Conservation (phyloP, 1,140 invertebrate genomes). For the Rhopalosiphum maidis region DNA sequence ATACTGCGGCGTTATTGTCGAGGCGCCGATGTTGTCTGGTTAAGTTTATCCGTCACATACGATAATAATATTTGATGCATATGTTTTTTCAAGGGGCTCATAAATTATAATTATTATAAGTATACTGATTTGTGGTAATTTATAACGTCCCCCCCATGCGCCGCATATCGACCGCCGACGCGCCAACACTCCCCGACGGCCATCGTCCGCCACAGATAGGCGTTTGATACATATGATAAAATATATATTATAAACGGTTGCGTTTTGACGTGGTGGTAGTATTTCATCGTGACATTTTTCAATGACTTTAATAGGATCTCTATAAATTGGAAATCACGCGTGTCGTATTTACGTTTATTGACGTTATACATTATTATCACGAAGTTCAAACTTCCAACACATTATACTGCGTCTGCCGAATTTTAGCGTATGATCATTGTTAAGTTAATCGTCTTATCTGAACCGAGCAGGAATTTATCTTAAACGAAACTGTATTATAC, state of each 20-base stretch:
- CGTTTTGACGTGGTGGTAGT: neutral
- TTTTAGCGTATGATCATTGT: neutral
- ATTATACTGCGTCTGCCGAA: neutral
- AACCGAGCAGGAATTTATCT: neutral
- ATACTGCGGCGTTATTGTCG: slow-evolving; percentile 14
- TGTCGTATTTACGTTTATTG: no score
- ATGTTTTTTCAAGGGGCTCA: slow-evolving; percentile 17
- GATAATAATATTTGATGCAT: neutral
- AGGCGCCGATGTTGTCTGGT: neutral
- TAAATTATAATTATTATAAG: slow-evolving; percentile 36
- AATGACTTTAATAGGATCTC: neutral
- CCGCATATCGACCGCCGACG: neutral
- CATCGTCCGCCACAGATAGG: neutral
- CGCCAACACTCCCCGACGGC: neutral
- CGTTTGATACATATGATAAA: neutral
- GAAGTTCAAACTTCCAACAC: neutral
- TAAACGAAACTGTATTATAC: neutral
- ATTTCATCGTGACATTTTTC: neutral
- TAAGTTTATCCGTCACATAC: slow-evolving; percentile 15
- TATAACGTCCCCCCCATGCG: neutral
- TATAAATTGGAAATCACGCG: neutral
- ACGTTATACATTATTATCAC: no score
- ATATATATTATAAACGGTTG: neutral
- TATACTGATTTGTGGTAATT: slow-evolving; percentile 38
- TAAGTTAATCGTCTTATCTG: neutral